A percentile compares a stretch with the other conserved stretches of the same genome.
Conservation (phyloP, 2,797 vertebrate species). For the Leptatherina wallacei region DNA sequence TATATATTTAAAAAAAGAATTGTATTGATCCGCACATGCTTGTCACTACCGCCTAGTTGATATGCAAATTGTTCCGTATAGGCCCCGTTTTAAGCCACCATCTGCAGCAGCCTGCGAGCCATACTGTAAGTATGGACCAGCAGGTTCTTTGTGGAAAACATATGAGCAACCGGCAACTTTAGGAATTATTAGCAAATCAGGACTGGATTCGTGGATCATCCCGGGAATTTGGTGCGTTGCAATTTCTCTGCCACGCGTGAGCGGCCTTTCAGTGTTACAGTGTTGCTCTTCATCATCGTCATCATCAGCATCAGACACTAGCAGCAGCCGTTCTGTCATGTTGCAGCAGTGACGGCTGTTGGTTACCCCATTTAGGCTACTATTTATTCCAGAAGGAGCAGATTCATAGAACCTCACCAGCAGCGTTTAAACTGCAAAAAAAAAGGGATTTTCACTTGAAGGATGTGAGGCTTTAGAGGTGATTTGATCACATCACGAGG, state of each 20-base stretch:
- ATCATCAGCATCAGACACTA: slow-evolving; percentile 1
- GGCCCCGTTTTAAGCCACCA: slow-evolving; percentile 45
- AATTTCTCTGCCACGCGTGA: slow-evolving; percentile 16
- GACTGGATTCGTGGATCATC: slow-evolving; percentile 49
- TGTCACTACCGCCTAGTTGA: slow-evolving; percentile 36
- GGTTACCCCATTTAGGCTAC: slow-evolving; percentile 6
- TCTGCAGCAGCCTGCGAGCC: slow-evolving; percentile 54
- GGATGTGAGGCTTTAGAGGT: background rate
- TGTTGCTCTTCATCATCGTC: slow-evolving; percentile 40
- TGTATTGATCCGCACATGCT: slow-evolving; percentile 40
- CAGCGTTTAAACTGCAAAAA: no score
- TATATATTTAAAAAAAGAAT: background rate
- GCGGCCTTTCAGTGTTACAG: slow-evolving; percentile 28
- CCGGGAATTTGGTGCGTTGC: slow-evolving; percentile 35
- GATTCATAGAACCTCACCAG: slow-evolving; percentile 5
- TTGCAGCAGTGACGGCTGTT: slow-evolving; percentile 32
- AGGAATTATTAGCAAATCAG: slow-evolving; percentile 49
- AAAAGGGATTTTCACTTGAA: no score
- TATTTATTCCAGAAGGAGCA: slow-evolving; percentile 11
- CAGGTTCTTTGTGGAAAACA: slow-evolving; percentile 51
- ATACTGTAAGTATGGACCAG: slow-evolving; percentile 51
- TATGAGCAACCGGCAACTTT: slow-evolving; percentile 49
- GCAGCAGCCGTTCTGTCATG: slow-evolving; percentile 48
- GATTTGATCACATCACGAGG: background rate
- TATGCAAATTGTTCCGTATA: slow-evolving; percentile 56